Percentiles rank a stretch among this genome's conserved stretches.
These are phyloP conservation scores for Eunapius fragilis DNA, from an alignment of 37 sponge, comb jelly and placozoan species.

Conservation along the genomic window DNA sequence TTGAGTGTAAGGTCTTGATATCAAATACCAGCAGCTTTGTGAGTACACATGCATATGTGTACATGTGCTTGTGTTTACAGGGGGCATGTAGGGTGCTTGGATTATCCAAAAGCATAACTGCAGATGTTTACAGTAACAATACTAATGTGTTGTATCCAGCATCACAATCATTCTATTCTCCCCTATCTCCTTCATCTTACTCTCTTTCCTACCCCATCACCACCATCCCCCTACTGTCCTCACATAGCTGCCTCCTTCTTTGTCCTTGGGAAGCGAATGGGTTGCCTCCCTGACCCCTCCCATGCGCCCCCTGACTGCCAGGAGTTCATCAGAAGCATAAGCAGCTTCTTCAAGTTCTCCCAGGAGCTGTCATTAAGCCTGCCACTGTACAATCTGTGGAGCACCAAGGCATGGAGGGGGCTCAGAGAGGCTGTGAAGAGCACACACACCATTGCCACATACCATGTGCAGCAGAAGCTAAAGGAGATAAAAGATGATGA, in stretches of 20 bases:
- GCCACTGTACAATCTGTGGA: slow-evolving; percentile 39
- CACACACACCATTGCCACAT: neutral
- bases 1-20: slow-evolving; percentile 47
- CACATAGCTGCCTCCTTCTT: slow-evolving; percentile 28
- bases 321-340: neutral
- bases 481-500: slow-evolving; percentile 19
- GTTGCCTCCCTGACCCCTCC: neutral
- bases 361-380: slow-evolving; percentile 22
- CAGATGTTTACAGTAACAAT: too few species aligned
- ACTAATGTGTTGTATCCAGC: too few species aligned
- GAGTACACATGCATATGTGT: neutral
- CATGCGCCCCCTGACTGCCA: slow-evolving; percentile 12
- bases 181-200: too few species aligned
- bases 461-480: neutral
- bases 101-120: too few species aligned
- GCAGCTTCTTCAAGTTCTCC: neutral
- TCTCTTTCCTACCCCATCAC: neutral
- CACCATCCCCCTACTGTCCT: neutral
- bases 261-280: slow-evolving; percentile 38
- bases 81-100: too few species aligned
- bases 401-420: slow-evolving; percentile 26
- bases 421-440: neutral
- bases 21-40: neutral
- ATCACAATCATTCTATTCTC: too few species aligned
- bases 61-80: too few species aligned